Conservation (phyloP, 2,888 invertebrate genomes). For the Lypha dubia region DNA sequence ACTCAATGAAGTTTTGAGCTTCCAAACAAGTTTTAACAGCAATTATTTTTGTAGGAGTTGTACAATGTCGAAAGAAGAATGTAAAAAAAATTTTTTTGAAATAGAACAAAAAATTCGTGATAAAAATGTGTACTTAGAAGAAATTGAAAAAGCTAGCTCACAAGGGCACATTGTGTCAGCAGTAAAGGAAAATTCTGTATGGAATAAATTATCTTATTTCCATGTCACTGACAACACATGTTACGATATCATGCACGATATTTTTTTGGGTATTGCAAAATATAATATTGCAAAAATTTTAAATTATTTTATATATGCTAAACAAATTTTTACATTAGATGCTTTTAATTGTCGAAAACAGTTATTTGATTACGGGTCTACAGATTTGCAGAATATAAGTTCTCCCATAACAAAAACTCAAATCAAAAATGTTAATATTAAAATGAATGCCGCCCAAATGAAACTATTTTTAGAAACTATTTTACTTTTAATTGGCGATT, state of each 20-base stretch:
- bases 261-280: conserved; percentile 69
- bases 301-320: conserved; percentile 70
- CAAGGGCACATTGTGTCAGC: conserved; percentile 37
- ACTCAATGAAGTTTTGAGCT: conserved; percentile 71
- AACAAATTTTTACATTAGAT: conserved; percentile 61
- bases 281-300: conserved; percentile 68
- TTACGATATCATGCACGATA: conserved; percentile 69
- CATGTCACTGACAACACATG: conserved; percentile 69
- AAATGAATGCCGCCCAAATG: conserved; percentile 51
- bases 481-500: conserved; percentile 62
- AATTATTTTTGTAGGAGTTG: conserved; percentile 67
- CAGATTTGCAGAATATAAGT: conserved; percentile 58
- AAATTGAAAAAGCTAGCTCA: conserved; percentile 48
- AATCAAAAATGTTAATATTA: conserved; percentile 32
- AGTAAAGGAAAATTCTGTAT: conserved; percentile 50
- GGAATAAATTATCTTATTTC: conserved; percentile 65
- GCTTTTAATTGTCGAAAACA: conserved; percentile 66
- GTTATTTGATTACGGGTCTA: conserved; percentile 56
- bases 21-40: conserved; percentile 61
- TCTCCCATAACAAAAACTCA: conserved; percentile 52
- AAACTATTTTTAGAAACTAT: conserved; percentile 66
- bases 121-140: conserved; percentile 47
- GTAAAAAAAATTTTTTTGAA: conserved; percentile 50
- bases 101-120: conserved; percentile 39
- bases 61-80: conserved; percentile 66